A percentile compares a stretch with the other conserved stretches of the same genome.
Evolutionary conservation across 2,113 vertebrate genomes (phyloP).

Genomic region (Geococcyx californianus): DNA sequence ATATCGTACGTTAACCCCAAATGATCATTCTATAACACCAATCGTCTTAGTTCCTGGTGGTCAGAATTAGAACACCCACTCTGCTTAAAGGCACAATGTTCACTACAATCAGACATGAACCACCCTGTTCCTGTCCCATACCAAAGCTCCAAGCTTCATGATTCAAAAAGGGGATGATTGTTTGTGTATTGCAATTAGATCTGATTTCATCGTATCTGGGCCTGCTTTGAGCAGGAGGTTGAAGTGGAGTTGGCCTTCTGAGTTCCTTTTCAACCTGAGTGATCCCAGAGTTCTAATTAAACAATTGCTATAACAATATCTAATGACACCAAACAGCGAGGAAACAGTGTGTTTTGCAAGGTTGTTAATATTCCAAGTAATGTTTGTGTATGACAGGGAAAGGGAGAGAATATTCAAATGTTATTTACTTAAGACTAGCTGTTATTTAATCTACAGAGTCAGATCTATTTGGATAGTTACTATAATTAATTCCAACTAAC

Average conservation of each 20-base stretch:
- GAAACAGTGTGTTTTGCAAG: not conserved
- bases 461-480: slow-evolving; percentile 36
- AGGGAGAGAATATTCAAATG: not conserved
- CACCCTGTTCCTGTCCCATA: fast-evolving
- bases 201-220: not conserved
- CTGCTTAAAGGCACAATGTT: slow-evolving; percentile 38
- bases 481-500: slow-evolving; percentile 41
- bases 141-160: not conserved
- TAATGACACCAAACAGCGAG: not conserved
- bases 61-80: slow-evolving; percentile 52
- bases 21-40: slow-evolving; percentile 61
- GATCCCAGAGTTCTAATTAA: not conserved
- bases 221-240: not conserved
- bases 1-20: slow-evolving; percentile 73
- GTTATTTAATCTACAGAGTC: slow-evolving; percentile 31
- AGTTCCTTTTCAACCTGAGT: not conserved
- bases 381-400: not conserved
- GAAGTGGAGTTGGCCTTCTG: not conserved
- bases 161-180: not conserved
- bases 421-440: slow-evolving; percentile 2
- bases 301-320: not conserved
- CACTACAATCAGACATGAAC: not conserved
- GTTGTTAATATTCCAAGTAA: not conserved
- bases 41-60: slow-evolving; percentile 37
- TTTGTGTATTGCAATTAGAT: not conserved